Evolutionary conservation across 2,888 invertebrate species (phyloP).

Genomic region (Gasteruption jaculator): DNA sequence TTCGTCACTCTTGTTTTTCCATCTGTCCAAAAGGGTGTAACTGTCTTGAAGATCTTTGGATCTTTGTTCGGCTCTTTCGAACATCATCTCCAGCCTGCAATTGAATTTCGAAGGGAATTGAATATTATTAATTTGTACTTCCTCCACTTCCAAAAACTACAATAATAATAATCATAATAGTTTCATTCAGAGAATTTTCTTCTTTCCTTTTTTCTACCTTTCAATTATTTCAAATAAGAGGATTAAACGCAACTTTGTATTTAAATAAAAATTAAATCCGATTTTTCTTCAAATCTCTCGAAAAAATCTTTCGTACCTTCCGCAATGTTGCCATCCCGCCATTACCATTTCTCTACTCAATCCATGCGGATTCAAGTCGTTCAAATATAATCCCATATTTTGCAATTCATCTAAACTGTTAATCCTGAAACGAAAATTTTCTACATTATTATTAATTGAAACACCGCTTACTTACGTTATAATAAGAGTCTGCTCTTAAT

Average conservation of each 20-base stretch:
- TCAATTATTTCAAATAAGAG: not conserved
- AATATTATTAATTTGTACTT: no score
- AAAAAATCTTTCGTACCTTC: slow-evolving; percentile 59
- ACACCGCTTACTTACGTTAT: not conserved
- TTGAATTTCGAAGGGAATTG: no score
- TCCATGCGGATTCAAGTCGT: slow-evolving; percentile 82
- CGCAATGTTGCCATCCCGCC: slow-evolving; percentile 81
- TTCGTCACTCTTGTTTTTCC: slow-evolving; percentile 83
- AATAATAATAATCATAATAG: no score
- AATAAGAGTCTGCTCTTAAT: not conserved
- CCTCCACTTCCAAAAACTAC: no score
- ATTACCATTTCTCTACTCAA: slow-evolving; percentile 78
- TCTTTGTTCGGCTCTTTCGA: slow-evolving; percentile 76
- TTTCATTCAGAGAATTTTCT: not conserved
- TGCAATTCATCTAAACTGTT: slow-evolving; percentile 80
- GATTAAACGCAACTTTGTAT: not conserved
- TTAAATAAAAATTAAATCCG: slow-evolving; percentile 1
- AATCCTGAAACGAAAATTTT: slow-evolving; percentile 57
- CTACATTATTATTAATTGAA: not conserved
- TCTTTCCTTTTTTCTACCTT: not conserved
- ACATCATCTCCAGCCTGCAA: slow-evolving; percentile 69
- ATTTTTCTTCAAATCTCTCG: not conserved
- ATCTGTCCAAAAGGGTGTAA: slow-evolving; percentile 71
- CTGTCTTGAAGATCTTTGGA: slow-evolving; percentile 76
- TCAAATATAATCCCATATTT: slow-evolving; percentile 73